These are phyloP conservation scores for Arctopsyche grandis DNA, from an alignment of 1,140 invertebrate genomes.

Conservation along the genomic window DNA sequence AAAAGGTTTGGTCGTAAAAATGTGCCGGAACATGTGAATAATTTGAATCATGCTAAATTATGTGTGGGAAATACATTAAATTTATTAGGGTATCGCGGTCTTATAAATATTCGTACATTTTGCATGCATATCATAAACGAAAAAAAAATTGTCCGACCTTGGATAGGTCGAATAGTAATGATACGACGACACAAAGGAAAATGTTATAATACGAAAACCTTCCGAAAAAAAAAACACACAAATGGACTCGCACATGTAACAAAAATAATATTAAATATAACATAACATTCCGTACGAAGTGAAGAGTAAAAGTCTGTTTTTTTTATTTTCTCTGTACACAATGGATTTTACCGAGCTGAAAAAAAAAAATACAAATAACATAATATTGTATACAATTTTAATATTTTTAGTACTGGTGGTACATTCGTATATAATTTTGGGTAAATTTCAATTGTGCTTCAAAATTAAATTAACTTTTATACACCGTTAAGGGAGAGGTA, in stretches of 20 bases:
- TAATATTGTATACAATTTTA: neutral
- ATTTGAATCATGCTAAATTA: too few species aligned
- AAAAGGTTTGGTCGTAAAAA: too few species aligned
- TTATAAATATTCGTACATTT: slow-evolving; percentile 2
- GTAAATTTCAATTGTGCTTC: neutral
- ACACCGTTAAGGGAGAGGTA: too few species aligned
- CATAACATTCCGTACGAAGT: neutral
- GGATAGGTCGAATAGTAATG: neutral
- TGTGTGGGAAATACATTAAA: neutral
- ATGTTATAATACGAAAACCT: neutral
- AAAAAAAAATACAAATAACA: neutral
- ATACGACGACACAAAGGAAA: slow-evolving; percentile 7
- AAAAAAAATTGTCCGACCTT: neutral
- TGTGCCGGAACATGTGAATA: too few species aligned
- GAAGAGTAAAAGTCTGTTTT: neutral
- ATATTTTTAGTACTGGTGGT: neutral
- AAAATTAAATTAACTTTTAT: neutral
- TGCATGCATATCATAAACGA: neutral
- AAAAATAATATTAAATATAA: slow-evolving; percentile 18
- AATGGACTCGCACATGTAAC: neutral
- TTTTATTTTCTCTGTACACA: neutral
- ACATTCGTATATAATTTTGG: neutral
- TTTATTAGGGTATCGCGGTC: neutral
- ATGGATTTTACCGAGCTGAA: slow-evolving; percentile 2
- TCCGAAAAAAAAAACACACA: slow-evolving; percentile 1